Conservation (phyloP, 2,113 vertebrate genomes). For the Sigmodon hispidus region DNA sequence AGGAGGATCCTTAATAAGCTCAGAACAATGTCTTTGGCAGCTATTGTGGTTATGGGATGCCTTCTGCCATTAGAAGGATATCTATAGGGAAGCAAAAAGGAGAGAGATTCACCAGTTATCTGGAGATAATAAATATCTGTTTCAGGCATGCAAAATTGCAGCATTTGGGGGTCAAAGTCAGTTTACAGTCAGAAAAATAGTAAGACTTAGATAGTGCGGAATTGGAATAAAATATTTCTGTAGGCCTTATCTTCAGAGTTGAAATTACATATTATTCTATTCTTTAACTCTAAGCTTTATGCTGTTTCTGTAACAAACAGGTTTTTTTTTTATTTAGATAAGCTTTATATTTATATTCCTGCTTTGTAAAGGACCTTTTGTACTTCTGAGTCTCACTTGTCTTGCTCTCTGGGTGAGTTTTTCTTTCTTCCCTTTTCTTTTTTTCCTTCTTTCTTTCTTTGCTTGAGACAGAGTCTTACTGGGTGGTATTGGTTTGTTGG, state of each 20-base stretch:
- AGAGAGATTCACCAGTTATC: background rate
- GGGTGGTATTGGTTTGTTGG: background rate
- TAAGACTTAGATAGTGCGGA: background rate
- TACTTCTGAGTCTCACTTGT: background rate
- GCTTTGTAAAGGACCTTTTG: background rate
- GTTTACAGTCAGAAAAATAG: background rate
- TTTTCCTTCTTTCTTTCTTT: too few species aligned
- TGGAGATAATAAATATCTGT: background rate
- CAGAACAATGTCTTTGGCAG: background rate
- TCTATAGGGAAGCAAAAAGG: background rate
- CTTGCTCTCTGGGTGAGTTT: background rate
- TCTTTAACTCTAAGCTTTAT: background rate
- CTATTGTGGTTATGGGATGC: background rate
- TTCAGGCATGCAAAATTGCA: background rate
- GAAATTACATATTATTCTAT: background rate
- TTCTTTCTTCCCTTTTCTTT: background rate
- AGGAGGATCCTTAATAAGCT: background rate
- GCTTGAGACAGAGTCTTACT: background rate
- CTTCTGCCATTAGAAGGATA: background rate
- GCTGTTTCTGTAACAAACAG: background rate
- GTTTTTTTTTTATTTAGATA: background rate
- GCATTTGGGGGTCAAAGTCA: slow-evolving; percentile 15
- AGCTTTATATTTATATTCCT: background rate
- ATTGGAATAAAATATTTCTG: background rate
- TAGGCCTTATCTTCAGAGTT: slow-evolving; percentile 1